Percentiles rank a stretch among this genome's conserved stretches.
Evolutionary conservation across 1,140 invertebrate species (phyloP).

Genomic region (Tigriopus japonicus): DNA sequence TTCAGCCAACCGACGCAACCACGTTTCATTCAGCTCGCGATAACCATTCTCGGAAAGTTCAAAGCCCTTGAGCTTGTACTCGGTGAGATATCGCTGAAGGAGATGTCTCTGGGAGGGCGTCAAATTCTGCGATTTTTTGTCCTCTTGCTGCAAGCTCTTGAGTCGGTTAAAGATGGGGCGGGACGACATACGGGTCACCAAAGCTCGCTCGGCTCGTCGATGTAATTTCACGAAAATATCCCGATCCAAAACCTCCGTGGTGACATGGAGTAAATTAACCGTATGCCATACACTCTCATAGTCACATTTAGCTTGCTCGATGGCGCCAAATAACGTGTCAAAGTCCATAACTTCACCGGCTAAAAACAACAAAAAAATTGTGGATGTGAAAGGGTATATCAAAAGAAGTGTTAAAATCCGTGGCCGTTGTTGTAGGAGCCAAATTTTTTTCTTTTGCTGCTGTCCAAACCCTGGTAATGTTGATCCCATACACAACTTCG

Average conservation of each 20-base stretch:
- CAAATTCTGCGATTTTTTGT: neutral
- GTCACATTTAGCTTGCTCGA: slow-evolving; percentile 1
- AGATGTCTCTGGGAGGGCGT: slow-evolving; percentile 28
- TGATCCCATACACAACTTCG: no score
- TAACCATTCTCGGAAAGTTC: slow-evolving; percentile 27
- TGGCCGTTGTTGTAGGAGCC: no score
- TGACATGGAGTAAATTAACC: neutral
- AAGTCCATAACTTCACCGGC: slow-evolving; percentile 1
- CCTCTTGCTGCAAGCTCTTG: slow-evolving; percentile 19
- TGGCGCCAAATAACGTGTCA: neutral
- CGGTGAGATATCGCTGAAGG: slow-evolving; percentile 52
- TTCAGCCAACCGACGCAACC: slow-evolving; percentile 21
- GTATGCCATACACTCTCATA: slow-evolving; percentile 7
- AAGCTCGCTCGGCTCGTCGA: slow-evolving; percentile 23
- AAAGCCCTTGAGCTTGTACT: slow-evolving; percentile 59
- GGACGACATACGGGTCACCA: slow-evolving; percentile 23
- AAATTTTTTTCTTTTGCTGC: no score
- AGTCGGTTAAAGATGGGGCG: slow-evolving; percentile 24
- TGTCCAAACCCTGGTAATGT: no score
- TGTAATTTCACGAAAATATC: slow-evolving; percentile 22
- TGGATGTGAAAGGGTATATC: no score
- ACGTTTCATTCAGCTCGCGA: slow-evolving; percentile 18
- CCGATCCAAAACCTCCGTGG: slow-evolving; percentile 3
- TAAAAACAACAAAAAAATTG: no score
- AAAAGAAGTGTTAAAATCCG: no score